Base-by-base conservation (phyloP, 2,797 vertebrate species). In the Babyrousa celebensis region DNA sequence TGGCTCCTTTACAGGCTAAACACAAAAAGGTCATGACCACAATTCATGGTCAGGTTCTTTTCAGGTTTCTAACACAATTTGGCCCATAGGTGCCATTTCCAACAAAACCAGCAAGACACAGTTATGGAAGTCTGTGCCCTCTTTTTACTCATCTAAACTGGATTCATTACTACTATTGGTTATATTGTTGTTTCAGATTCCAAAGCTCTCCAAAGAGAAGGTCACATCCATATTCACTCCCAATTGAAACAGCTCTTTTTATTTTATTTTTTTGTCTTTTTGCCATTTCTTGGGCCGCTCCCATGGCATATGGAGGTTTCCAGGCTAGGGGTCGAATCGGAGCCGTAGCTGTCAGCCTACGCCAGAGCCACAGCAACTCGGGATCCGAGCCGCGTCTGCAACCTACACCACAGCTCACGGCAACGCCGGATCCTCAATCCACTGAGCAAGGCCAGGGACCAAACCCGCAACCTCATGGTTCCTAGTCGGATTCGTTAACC, bases 121-220 rank as follows among this genome's bases (percentile, higher is more conserved):
- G 32, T 56, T 83, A 78, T 1, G 12, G 56, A 23, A 12, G 25
- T 72, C 63, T 12, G 8, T 56, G 48, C 92, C 52, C 10, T 87
- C 78, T 75, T 84, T 63, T 84, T 71, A 70, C 52, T 77, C 27
- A 54, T 40, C 62, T 83, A 77, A 36, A 60, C 4, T 72, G 16
- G 11, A 82, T 27, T 88, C 7, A 23, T 92, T 40, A 92, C 70
- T 87, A 89, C 43, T 36, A 52, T 1, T 92, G 62, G 62, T 70
- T 89, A 62, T 72, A 84, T 32, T 70, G 20, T 79, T 85, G 25
- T 70, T 93, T 96, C 85, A 91, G 23, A 91, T 43, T 70, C 63
- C 40, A 94, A 94, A 91, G 54, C 32, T 89, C 63, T 96, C 94
- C 71, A 87, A 91, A 89, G 54, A 62, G 84, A 80, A 96, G 9